Evolutionary conservation across 1,140 invertebrate genomes (phyloP).

Genomic region (Camponotus floridanus): DNA sequence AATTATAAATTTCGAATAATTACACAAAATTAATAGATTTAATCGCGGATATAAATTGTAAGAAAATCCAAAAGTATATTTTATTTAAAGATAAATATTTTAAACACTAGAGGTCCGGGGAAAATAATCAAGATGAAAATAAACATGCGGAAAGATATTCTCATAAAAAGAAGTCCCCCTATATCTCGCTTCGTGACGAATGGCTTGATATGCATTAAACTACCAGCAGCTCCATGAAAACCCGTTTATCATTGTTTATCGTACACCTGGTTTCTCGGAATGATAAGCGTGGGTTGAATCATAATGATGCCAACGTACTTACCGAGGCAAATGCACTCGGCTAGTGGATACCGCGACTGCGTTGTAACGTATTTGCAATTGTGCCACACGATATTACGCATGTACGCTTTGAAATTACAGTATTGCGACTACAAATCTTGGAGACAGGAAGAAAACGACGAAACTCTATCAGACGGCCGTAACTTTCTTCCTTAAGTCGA

Average conservation of each 20-base stretch:
- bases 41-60: background rate
- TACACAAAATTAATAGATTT: background rate
- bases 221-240: slow-evolving; percentile 37
- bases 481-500: slow-evolving; percentile 27
- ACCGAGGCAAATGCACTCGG: slow-evolving; percentile 49
- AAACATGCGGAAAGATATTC: slow-evolving; percentile 21
- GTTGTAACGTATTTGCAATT: slow-evolving; percentile 6
- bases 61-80: background rate
- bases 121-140: slow-evolving; percentile 35
- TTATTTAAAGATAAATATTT: background rate
- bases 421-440: background rate
- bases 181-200: slow-evolving; percentile 17
- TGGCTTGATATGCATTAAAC: slow-evolving; percentile 49
- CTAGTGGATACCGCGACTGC: slow-evolving; percentile 2
- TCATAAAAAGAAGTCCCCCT: slow-evolving; percentile 4
- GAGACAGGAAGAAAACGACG: slow-evolving; percentile 6
- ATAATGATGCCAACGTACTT: slow-evolving; percentile 47
- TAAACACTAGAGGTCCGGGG: background rate
- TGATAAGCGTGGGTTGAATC: slow-evolving; percentile 54
- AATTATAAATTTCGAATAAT: background rate
- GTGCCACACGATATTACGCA: background rate
- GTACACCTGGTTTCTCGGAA: slow-evolving; percentile 61
- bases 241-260: slow-evolving; percentile 65
- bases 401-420: slow-evolving; percentile 1
- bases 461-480: slow-evolving; percentile 36